Evolutionary conservation across 2,797 vertebrate genomes (phyloP).

Genomic region (Choloepus didactylus): DNA sequence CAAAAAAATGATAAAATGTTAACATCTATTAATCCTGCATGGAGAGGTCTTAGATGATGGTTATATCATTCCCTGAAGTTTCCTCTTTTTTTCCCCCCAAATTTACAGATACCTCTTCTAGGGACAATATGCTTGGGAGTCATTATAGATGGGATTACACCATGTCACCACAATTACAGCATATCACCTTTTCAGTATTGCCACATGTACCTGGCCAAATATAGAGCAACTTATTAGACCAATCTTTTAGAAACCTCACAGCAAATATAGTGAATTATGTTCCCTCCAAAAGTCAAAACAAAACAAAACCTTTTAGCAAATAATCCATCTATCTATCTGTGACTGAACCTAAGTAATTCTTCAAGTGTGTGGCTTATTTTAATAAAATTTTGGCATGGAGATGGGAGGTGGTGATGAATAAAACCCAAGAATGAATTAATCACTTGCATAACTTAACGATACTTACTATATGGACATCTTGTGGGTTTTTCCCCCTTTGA

Average conservation of each 20-base stretch:
- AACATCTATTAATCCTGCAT: background rate
- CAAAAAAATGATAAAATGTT: background rate
- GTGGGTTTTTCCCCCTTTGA: background rate
- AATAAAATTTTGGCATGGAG: background rate
- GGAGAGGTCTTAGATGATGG: background rate
- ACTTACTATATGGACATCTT: background rate
- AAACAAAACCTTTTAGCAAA: background rate
- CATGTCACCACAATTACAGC: background rate
- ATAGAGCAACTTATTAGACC: background rate
- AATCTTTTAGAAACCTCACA: background rate
- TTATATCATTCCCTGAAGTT: background rate
- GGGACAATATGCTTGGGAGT: background rate
- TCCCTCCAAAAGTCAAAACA: background rate
- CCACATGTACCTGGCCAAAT: background rate
- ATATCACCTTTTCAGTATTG: background rate
- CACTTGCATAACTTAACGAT: background rate
- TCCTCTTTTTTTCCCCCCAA: background rate
- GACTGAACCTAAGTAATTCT: background rate
- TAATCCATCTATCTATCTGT: background rate
- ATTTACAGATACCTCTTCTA: background rate
- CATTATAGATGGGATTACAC: background rate
- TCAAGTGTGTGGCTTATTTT: background rate
- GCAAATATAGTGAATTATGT: background rate
- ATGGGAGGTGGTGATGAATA: background rate
- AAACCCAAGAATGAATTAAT: background rate